Percentiles rank a stretch among this genome's conserved stretches.
These are phyloP conservation scores for Sycophila sp. DNA, from an alignment of 1,140 invertebrate species.

Conservation along the genomic window DNA sequence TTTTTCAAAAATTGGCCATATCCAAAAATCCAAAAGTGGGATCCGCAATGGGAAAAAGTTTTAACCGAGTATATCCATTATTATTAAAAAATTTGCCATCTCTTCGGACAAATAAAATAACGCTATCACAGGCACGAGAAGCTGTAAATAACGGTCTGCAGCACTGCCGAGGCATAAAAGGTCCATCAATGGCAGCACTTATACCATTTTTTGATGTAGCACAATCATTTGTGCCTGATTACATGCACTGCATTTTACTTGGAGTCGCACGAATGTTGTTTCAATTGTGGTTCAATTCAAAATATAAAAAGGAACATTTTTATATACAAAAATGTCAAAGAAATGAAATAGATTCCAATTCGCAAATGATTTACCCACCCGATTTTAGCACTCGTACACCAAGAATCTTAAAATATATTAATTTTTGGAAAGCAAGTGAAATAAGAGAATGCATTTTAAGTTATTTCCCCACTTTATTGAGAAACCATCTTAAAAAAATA, in stretches of 20 bases:
- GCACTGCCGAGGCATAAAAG: conserved; percentile 9
- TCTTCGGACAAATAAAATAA: background rate
- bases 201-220: background rate
- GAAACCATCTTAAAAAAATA: conserved; percentile 17
- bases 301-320: background rate
- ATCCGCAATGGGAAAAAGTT: background rate
- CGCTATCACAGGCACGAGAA: background rate
- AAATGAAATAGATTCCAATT: too few relatives aligned
- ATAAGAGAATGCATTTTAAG: conserved; percentile 23
- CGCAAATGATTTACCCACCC: too few relatives aligned
- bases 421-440: conserved; percentile 29
- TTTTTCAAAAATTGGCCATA: too few relatives aligned
- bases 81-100: too few relatives aligned
- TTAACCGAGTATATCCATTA: conserved; percentile 16
- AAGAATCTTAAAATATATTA: conserved; percentile 5
- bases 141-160: background rate
- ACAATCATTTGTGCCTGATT: background rate
- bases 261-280: background rate
- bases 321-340: conserved; percentile 3
- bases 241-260: background rate
- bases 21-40: conserved; percentile 20
- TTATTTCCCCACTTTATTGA: conserved; percentile 24
- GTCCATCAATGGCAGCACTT: background rate
- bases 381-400: conserved; percentile 20
- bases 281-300: conserved; percentile 13